These are phyloP conservation scores for Erynnis tages DNA, from an alignment of 2,888 invertebrate genomes.

Conservation along the genomic window DNA sequence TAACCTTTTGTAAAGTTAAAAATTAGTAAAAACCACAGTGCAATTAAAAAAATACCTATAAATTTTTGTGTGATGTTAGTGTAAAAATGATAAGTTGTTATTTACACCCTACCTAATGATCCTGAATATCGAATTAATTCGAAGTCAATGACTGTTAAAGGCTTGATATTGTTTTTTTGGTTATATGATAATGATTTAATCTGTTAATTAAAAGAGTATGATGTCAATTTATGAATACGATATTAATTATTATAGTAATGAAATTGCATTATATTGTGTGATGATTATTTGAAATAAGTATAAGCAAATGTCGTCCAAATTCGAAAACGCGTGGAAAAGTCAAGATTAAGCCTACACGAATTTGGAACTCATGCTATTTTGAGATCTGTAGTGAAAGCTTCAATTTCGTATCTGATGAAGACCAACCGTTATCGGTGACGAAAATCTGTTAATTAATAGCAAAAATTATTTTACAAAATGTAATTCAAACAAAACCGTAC, in stretches of 20 bases:
- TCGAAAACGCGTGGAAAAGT: neutral
- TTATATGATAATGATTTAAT: no score
- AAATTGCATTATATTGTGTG: neutral
- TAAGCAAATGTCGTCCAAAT: conserved; percentile 6
- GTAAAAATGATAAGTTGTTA: neutral
- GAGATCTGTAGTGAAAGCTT: neutral
- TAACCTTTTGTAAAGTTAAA: neutral
- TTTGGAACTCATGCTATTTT: conserved; percentile 13
- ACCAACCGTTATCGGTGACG: conserved; percentile 17
- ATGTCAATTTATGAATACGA: neutral
- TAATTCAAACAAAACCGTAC: conserved; percentile 35
- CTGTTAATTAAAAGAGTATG: no score
- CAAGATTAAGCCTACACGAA: neutral
- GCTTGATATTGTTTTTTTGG: no score
- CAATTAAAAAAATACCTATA: neutral
- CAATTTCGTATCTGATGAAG: conserved; percentile 2
- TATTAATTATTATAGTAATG: neutral
- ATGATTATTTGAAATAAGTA: conserved; percentile 7
- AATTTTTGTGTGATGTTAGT: neutral
- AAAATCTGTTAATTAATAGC: conserved; percentile 9
- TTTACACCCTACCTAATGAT: neutral
- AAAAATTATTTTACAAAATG: conserved; percentile 4
- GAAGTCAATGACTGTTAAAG: no score
- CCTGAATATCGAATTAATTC: no score
- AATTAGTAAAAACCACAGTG: neutral